Evolutionary conservation across 2,113 vertebrate genomes (phyloP).

Genomic region (Oceanodroma tethys): DNA sequence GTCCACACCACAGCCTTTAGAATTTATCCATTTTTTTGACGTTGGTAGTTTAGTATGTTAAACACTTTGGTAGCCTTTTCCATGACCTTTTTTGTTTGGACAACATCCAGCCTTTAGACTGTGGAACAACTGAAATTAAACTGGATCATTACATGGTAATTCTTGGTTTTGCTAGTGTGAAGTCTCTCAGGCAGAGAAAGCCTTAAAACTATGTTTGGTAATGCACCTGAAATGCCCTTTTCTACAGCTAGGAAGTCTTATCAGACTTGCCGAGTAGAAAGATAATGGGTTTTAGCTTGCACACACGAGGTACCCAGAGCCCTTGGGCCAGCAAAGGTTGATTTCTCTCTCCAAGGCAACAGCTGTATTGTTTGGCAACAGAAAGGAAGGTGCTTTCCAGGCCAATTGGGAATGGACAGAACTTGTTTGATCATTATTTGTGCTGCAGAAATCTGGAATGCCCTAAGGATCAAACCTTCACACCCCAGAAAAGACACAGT

Average conservation of each 20-base stretch:
- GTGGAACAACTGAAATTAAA: background rate
- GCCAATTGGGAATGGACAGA: background rate
- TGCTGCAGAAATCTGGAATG: background rate
- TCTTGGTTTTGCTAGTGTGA: background rate
- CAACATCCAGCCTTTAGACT: background rate
- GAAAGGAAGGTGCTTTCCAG: constrained; percentile 14
- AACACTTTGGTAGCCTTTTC: background rate
- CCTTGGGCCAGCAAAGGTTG: background rate
- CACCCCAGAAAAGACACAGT: background rate
- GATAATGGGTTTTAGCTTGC: background rate
- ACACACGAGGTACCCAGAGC: background rate
- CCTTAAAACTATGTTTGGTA: background rate
- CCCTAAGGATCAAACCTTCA: background rate
- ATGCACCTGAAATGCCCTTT: background rate
- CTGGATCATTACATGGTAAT: background rate
- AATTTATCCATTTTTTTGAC: background rate
- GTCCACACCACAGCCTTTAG: background rate
- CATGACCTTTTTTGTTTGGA: background rate
- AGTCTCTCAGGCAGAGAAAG: background rate
- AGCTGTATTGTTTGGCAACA: background rate
- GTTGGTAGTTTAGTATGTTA: background rate
- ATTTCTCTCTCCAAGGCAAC: background rate
- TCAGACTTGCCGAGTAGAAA: background rate
- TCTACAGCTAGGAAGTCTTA: background rate
- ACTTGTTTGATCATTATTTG: background rate